Evolutionary conservation across 2,113 vertebrate genomes (phyloP).

Genomic region (Anser brachyrhynchus): DNA sequence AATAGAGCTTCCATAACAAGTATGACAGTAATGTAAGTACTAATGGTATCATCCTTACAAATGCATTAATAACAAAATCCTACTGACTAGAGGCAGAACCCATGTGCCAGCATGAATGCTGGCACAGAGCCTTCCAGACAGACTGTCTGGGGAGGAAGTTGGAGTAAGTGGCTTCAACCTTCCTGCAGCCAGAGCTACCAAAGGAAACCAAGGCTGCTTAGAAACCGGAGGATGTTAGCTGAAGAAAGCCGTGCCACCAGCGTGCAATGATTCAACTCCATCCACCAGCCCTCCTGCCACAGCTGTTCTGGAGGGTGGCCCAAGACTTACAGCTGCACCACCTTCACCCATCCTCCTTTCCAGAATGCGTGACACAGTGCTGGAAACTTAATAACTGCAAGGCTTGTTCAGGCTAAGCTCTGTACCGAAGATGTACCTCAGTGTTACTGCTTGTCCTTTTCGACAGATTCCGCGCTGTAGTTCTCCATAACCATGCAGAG

Average conservation of each 20-base stretch:
- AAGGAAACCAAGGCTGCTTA: background rate
- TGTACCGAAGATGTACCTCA: fast-evolving
- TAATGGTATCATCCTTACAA: background rate
- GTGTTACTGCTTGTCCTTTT: background rate
- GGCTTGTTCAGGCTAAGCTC: background rate
- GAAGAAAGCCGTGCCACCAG: background rate
- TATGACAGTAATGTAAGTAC: background rate
- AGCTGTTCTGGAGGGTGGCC: background rate
- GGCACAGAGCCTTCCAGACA: slow-evolving; percentile 42
- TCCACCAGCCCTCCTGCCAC: background rate
- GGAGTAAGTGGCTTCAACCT: background rate
- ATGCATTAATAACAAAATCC: slow-evolving; percentile 14
- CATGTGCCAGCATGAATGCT: slow-evolving; percentile 11
- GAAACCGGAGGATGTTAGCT: background rate
- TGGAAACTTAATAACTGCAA: background rate
- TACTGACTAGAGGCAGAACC: background rate
- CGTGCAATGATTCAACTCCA: fast-evolving
- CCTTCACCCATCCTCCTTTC: background rate
- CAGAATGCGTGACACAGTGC: background rate
- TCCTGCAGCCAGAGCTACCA: background rate
- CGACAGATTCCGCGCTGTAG: background rate
- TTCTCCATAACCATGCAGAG: background rate
- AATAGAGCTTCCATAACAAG: background rate
- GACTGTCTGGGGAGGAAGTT: slow-evolving; percentile 42
- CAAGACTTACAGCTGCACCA: fast-evolving